A percentile compares a stretch with the other conserved stretches of the same genome.
Evolutionary conservation across 1,140 invertebrate species (phyloP).

Genomic region (Papilio helenus): DNA sequence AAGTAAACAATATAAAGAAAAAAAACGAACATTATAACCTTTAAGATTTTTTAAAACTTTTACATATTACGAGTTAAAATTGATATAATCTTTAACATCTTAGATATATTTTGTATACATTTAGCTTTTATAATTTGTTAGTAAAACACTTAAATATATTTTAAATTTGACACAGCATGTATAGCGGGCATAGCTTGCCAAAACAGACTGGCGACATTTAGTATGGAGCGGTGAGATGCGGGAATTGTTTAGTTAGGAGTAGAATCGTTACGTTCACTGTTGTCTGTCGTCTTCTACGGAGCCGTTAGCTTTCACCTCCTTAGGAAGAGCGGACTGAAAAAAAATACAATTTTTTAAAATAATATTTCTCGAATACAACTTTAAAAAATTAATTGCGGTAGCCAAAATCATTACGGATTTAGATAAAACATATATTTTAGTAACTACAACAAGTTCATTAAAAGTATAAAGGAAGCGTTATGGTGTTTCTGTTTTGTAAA

Average conservation of each 20-base stretch:
- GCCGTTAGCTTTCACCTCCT: constrained; percentile 75
- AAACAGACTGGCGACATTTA: constrained; percentile 55
- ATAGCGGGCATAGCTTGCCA: constrained; percentile 52
- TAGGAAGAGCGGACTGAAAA: constrained; percentile 74
- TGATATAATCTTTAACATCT: constrained; percentile 50
- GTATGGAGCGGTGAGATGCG: constrained; percentile 65
- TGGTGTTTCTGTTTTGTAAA: not conserved
- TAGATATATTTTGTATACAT: constrained; percentile 73
- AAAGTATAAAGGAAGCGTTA: too few relatives aligned
- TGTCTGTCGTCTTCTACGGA: constrained; percentile 74
- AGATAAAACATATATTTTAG: too few relatives aligned
- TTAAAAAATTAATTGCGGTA: not conserved
- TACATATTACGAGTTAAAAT: not conserved
- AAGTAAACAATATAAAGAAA: too few relatives aligned
- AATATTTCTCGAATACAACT: not conserved
- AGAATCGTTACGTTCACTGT: constrained; percentile 59
- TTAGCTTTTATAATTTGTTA: constrained; percentile 65
- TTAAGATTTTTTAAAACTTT: not conserved
- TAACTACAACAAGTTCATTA: too few relatives aligned
- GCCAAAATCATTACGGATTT: too few relatives aligned
- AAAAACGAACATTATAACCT: constrained; percentile 38
- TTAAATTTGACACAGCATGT: constrained; percentile 66
- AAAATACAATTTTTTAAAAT: constrained; percentile 30
- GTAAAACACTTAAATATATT: constrained; percentile 71
- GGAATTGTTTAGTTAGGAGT: constrained; percentile 52